A percentile compares a stretch with the other conserved stretches of the same genome.
phyloP scores from a whole-genome alignment of 2,113 vertebrate species.

The Malurus melanocephalus region DNA sequence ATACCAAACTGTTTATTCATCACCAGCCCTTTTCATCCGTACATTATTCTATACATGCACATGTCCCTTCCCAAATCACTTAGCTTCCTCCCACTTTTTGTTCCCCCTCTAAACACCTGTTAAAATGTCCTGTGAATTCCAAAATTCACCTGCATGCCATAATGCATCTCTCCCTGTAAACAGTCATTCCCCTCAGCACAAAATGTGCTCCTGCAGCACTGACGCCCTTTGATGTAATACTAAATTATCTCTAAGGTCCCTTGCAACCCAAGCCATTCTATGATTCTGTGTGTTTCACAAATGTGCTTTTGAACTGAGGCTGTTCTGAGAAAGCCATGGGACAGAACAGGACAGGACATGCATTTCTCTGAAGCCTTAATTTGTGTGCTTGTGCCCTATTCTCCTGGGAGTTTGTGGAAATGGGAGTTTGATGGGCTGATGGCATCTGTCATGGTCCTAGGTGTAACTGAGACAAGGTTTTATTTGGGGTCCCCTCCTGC shows the following conservation, averaged over 20 bases:
- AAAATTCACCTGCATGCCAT: background rate
- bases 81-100: background rate
- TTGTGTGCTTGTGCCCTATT: background rate
- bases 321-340: background rate
- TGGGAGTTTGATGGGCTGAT: background rate
- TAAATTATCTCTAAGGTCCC: background rate
- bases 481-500: background rate
- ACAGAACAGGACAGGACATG: background rate
- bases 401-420: background rate
- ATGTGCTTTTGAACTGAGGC: background rate
- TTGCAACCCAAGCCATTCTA: background rate
- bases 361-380: background rate
- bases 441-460: background rate
- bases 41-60: fast-evolving
- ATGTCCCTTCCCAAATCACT: background rate
- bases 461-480: fast-evolving
- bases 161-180: background rate
- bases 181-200: background rate
- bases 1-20: background rate
- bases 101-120: background rate
- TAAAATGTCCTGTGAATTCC: background rate
- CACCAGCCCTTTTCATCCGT: background rate
- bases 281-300: background rate
- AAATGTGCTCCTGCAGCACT: background rate
- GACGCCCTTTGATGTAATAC: background rate